These are phyloP conservation scores for Apostichopus leukothele DNA, from an alignment of 53 echinoderm and acorn worm genomes.

Conservation along the genomic window DNA sequence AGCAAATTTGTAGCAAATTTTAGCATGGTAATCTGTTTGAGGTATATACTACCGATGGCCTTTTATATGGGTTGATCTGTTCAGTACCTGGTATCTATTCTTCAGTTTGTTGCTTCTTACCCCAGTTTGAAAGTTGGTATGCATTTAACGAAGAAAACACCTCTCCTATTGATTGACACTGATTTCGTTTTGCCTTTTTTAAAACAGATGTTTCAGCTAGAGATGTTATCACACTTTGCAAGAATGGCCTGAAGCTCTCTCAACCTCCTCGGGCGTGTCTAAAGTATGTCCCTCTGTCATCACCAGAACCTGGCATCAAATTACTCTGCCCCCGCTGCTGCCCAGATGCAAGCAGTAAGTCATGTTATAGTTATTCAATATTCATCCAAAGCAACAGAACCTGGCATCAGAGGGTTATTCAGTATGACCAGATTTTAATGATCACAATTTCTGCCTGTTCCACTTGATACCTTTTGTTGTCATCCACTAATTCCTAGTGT, in stretches of 20 bases:
- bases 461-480: too few relatives aligned
- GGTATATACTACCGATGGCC: too few relatives aligned
- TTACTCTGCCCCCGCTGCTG: conserved; percentile 34
- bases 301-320: background rate
- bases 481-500: too few relatives aligned
- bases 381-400: background rate
- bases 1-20: too few relatives aligned
- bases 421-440: too few relatives aligned
- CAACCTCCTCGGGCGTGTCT: conserved; percentile 23
- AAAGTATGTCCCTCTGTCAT: conserved; percentile 22
- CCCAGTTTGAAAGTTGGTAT: too few relatives aligned
- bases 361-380: background rate
- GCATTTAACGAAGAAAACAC: too few relatives aligned
- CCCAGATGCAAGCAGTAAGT: conserved; percentile 2
- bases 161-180: background rate
- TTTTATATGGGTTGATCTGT: too few relatives aligned
- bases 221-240: conserved; percentile 24
- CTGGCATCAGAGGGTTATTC: background rate
- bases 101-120: too few relatives aligned
- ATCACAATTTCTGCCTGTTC: too few relatives aligned
- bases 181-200: background rate
- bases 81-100: too few relatives aligned
- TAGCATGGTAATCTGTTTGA: too few relatives aligned
- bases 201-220: background rate
- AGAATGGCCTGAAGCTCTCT: conserved; percentile 34